phyloP scores from a whole-genome alignment of 2,797 vertebrate genomes.

The Rhyacichthys aspro region DNA sequence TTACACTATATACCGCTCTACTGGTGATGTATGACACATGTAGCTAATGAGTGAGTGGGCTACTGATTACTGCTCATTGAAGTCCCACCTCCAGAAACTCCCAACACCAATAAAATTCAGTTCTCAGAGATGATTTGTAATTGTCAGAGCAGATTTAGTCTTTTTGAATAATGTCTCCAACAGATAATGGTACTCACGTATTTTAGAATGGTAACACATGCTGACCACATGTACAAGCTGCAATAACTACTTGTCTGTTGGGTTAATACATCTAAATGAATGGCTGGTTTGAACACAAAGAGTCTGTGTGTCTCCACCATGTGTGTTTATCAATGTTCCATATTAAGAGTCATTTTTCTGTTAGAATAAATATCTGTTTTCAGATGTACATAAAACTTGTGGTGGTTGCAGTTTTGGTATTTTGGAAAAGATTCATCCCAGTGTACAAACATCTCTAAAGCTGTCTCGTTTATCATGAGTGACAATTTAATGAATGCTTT shows the following conservation, averaged over 20 bases:
- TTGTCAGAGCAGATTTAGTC: neutral
- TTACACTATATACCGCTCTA: conserved; percentile 21
- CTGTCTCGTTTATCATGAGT: neutral
- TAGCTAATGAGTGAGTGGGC: conserved; percentile 50
- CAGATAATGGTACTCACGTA: neutral
- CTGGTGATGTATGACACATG: conserved; percentile 49
- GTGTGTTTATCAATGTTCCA: conserved; percentile 3
- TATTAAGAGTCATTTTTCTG: conserved; percentile 9
- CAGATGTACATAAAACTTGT: conserved; percentile 6
- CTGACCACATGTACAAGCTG: conserved; percentile 74
- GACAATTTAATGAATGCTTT: neutral
- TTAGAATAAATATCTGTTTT: conserved; percentile 17
- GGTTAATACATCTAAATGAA: conserved; percentile 60
- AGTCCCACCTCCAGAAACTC: neutral
- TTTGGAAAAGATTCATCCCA: neutral
- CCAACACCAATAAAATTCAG: neutral
- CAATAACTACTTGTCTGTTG: conserved; percentile 59
- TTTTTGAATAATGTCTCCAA: neutral
- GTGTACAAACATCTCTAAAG: neutral
- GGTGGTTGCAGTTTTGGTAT: neutral
- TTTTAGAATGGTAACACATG: conserved; percentile 51
- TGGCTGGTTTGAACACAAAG: conserved; percentile 17
- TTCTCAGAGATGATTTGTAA: conserved; percentile 1
- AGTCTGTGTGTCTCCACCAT: conserved; percentile 1
- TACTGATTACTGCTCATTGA: conserved; percentile 37